These are phyloP conservation scores for Arrhopalites spinosus DNA, from an alignment of 2,888 invertebrate species.

Conservation along the genomic window DNA sequence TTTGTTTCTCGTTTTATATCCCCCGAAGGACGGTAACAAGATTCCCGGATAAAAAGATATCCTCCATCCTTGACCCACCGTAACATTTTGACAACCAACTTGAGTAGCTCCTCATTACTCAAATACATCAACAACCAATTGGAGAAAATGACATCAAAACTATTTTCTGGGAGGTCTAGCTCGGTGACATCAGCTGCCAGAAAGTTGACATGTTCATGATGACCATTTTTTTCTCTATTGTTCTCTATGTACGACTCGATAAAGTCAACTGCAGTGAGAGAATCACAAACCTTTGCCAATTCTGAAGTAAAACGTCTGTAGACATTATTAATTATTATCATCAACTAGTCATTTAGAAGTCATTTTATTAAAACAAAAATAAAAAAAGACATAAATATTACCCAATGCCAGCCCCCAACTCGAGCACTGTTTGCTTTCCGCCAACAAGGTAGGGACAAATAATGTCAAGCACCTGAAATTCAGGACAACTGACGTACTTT, in stretches of 20 bases:
- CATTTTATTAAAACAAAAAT: neutral
- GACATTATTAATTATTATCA: constrained; percentile 34
- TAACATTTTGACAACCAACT: constrained; percentile 61
- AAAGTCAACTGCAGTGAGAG: constrained; percentile 63
- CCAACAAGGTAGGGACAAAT: too few species aligned
- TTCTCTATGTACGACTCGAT: constrained; percentile 63
- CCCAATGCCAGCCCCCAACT: constrained; percentile 66
- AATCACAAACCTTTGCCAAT: constrained; percentile 60
- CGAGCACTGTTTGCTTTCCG: too few species aligned
- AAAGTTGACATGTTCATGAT: constrained; percentile 61
- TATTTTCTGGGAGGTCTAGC: constrained; percentile 59
- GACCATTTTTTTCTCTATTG: constrained; percentile 61
- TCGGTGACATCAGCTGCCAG: constrained; percentile 63
- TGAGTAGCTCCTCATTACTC: constrained; percentile 61
- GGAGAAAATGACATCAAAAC: constrained; percentile 64
- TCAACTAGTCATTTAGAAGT: neutral
- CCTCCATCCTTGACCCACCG: constrained; percentile 63
- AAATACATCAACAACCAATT: constrained; percentile 68
- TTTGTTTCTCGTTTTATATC: constrained; percentile 57
- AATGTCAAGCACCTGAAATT: too few species aligned
- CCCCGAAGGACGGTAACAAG: constrained; percentile 63
- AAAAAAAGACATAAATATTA: constrained; percentile 54
- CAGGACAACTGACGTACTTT: too few species aligned
- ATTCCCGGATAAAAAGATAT: constrained; percentile 63
- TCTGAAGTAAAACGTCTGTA: constrained; percentile 63